Conservation (phyloP, 2,797 vertebrate species). For the Sebastes reedi region DNA sequence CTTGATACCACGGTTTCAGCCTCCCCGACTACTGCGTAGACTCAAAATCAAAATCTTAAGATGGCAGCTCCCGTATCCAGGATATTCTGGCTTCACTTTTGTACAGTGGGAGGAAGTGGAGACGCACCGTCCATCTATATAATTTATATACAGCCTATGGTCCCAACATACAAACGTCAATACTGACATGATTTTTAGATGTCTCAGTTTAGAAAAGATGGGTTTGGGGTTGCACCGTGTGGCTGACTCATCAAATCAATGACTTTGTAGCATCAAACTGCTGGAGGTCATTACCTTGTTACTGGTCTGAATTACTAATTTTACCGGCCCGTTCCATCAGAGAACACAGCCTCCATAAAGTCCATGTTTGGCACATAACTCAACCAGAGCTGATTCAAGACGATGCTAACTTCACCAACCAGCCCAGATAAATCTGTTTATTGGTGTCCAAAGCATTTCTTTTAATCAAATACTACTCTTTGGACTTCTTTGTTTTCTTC, state of each 20-base stretch:
- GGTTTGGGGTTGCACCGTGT: no score
- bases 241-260: neutral
- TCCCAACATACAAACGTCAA: neutral
- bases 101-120: no score
- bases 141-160: no score
- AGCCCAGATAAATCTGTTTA: neutral
- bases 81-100: no score
- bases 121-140: rapidly evolving
- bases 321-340: neutral
- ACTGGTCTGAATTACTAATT: neutral
- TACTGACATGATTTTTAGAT: neutral
- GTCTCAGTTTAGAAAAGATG: neutral
- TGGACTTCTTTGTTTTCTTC: constrained; percentile 56
- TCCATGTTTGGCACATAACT: neutral
- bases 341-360: neutral
- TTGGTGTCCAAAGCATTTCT: neutral
- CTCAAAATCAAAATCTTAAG: no score
- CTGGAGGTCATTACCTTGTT: neutral
- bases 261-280: neutral
- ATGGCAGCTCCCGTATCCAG: no score
- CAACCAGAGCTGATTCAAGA: neutral
- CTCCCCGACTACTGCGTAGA: no score
- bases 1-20: no score
- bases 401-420: neutral
- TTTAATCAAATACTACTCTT: neutral